A percentile compares a stretch with the other conserved stretches of the same genome.
Evolutionary conservation across 2,797 vertebrate genomes (phyloP).

Genomic region (Enteromius afrohamiltoni): DNA sequence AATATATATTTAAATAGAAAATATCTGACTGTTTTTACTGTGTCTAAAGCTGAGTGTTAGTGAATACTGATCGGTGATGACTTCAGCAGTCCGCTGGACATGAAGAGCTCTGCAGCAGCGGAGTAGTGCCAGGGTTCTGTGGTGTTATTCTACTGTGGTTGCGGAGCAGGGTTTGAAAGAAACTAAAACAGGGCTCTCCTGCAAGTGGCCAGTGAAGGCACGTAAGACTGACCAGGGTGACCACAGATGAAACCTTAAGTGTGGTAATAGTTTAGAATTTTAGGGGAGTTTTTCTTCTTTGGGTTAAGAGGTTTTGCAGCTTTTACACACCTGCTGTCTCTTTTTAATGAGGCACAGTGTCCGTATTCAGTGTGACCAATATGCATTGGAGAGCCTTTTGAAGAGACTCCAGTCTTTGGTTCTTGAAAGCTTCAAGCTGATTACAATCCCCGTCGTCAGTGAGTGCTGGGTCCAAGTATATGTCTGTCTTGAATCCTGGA

Average conservation of each 20-base stretch:
- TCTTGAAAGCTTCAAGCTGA: slow-evolving; percentile 49
- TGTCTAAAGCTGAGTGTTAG: neutral
- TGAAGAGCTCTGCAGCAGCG: slow-evolving; percentile 33
- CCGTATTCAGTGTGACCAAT: slow-evolving; percentile 41
- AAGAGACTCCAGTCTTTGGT: slow-evolving; percentile 55
- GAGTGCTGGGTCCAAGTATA: slow-evolving; percentile 56
- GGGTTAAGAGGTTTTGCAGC: slow-evolving; percentile 38
- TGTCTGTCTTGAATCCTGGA: slow-evolving; percentile 56
- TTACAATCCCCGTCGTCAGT: slow-evolving; percentile 41
- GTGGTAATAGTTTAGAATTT: slow-evolving; percentile 48
- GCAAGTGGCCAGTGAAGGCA: slow-evolving; percentile 64
- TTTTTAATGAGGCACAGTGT: slow-evolving; percentile 54
- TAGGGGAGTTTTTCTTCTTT: slow-evolving; percentile 28
- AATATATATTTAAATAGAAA: neutral
- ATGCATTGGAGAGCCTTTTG: slow-evolving; percentile 46
- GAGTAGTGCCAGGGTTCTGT: slow-evolving; percentile 63
- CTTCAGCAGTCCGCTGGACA: neutral
- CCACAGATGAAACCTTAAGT: slow-evolving; percentile 66
- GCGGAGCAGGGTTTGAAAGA: slow-evolving; percentile 65
- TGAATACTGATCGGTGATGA: neutral
- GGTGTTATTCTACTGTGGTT: slow-evolving; percentile 68
- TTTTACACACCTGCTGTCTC: slow-evolving; percentile 62
- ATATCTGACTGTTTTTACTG: neutral
- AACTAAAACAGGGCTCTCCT: slow-evolving; percentile 66
- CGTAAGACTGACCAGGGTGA: slow-evolving; percentile 65